phyloP scores from a whole-genome alignment of 2,888 invertebrate species.

The Drosophila rubida region DNA sequence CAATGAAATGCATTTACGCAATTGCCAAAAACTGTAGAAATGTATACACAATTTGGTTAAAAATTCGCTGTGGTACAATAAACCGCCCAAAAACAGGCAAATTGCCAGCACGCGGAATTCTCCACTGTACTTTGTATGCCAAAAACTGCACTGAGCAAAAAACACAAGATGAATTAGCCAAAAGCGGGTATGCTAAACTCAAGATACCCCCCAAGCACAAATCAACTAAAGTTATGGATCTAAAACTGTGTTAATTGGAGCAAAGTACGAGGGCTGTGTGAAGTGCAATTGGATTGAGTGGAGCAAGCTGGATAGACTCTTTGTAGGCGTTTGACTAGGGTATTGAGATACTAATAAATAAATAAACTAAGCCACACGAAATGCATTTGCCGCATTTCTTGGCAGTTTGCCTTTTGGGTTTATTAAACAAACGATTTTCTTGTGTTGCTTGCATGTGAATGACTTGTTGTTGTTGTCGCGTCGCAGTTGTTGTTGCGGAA shows the following conservation, averaged over 20 bases:
- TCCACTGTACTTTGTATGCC: slow-evolving; percentile 54
- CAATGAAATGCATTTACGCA: slow-evolving; percentile 58
- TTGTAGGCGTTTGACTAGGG: neutral
- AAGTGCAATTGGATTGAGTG: neutral
- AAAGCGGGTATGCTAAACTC: neutral
- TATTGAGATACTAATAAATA: slow-evolving; percentile 43
- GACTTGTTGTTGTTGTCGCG: slow-evolving; percentile 31
- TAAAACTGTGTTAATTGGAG: neutral
- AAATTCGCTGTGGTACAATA: neutral
- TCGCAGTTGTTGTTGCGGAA: slow-evolving; percentile 44
- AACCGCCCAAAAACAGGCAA: slow-evolving; percentile 30
- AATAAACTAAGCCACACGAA: slow-evolving; percentile 39
- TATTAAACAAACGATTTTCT: slow-evolving; percentile 47
- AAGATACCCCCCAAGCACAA: neutral
- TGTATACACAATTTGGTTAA: slow-evolving; percentile 26
- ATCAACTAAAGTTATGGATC: neutral
- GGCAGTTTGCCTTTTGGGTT: slow-evolving; percentile 71
- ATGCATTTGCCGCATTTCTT: slow-evolving; percentile 55
- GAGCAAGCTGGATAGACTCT: neutral
- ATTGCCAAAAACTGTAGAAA: slow-evolving; percentile 56
- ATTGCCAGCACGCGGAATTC: slow-evolving; percentile 42
- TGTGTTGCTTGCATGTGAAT: slow-evolving; percentile 50
- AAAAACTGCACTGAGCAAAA: slow-evolving; percentile 38
- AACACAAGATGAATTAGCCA: neutral
- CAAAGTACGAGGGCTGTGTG: neutral